Evolutionary conservation across 2,888 invertebrate species (phyloP).

Genomic region (Thymelicus sylvestris): DNA sequence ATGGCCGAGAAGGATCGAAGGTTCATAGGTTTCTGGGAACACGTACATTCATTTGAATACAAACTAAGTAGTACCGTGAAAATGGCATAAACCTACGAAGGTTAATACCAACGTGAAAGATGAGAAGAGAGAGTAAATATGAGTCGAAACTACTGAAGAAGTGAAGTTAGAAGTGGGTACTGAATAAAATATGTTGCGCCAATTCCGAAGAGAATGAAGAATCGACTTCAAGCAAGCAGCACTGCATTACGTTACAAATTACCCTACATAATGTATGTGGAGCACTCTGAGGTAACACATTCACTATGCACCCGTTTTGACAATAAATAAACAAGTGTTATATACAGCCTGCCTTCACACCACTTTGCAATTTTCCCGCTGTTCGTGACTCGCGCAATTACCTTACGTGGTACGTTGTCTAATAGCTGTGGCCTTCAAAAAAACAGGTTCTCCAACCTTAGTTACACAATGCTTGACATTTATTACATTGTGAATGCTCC

Average conservation of each 20-base stretch:
- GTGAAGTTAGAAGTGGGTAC: no score
- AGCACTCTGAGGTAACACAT: no score
- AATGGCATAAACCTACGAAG: no score
- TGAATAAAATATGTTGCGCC: no score
- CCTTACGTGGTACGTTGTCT: slow-evolving; percentile 19
- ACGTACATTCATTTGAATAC: no score
- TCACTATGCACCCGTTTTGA: not conserved
- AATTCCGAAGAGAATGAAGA: not conserved
- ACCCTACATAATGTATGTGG: not conserved
- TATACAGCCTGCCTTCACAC: slow-evolving; percentile 11
- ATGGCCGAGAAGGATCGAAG: no score
- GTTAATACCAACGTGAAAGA: no score
- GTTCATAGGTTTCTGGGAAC: no score
- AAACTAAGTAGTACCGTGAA: no score
- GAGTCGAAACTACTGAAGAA: no score
- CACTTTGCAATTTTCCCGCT: slow-evolving; percentile 23
- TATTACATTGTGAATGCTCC: slow-evolving; percentile 42
- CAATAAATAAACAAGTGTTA: slow-evolving; percentile 25
- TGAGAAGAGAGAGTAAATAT: no score
- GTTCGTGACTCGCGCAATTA: slow-evolving; percentile 34
- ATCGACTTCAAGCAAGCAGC: not conserved
- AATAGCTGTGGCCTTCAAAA: slow-evolving; percentile 26
- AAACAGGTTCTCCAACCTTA: not conserved
- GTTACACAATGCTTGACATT: slow-evolving; percentile 36
- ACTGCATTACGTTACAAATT: not conserved